These are phyloP conservation scores for Carposina sasakii DNA, from an alignment of 1,140 invertebrate genomes.

Conservation along the genomic window DNA sequence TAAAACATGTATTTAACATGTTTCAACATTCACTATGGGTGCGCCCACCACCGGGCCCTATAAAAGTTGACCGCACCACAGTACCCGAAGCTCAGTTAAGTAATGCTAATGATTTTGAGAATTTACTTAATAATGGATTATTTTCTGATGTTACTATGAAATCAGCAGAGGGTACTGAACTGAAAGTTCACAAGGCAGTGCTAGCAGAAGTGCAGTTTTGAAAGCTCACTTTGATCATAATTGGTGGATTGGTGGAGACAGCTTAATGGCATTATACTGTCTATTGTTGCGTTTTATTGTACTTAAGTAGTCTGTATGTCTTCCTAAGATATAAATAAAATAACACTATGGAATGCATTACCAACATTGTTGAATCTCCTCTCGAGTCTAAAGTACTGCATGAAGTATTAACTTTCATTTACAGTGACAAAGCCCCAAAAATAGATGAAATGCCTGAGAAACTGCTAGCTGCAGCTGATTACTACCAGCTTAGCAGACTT, in stretches of 20 bases:
- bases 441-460: constrained; percentile 64
- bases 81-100: constrained; percentile 47
- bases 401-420: constrained; percentile 80
- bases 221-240: constrained; percentile 82
- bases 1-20: too few species aligned
- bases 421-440: constrained; percentile 77
- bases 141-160: constrained; percentile 63
- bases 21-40: too few species aligned
- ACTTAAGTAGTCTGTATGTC: too few species aligned
- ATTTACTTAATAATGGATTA: constrained; percentile 47
- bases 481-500: constrained; percentile 57
- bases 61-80: constrained; percentile 45
- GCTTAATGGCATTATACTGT: too few species aligned
- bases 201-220: constrained; percentile 76
- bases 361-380: constrained; percentile 72
- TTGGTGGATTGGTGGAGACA: too few species aligned
- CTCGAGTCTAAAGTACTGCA: constrained; percentile 76
- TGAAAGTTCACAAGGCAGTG: constrained; percentile 60
- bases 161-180: constrained; percentile 50
- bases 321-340: too few species aligned
- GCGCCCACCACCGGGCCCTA: too few species aligned
- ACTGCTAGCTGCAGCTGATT: constrained; percentile 65
- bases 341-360: constrained; percentile 77
- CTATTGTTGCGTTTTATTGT: too few species aligned
- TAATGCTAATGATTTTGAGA: constrained; percentile 59